Base-by-base conservation (phyloP, 2,888 invertebrate species). In the Pomacea canaliculata region DNA sequence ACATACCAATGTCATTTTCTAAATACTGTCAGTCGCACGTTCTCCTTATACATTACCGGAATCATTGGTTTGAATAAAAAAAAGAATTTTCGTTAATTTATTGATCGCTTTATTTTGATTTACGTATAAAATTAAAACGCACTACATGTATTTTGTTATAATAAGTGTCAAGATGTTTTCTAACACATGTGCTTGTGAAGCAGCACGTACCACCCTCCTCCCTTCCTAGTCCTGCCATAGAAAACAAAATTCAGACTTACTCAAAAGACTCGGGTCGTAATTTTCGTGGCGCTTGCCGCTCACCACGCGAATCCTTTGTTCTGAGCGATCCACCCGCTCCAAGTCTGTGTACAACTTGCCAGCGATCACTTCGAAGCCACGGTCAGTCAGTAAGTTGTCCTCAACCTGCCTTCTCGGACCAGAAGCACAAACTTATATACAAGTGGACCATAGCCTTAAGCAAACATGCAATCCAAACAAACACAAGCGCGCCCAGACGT, bases 341-440 rank as follows among this genome's bases (percentile, higher is more conserved):
- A 70, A 23, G 10, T 7, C 13, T 8, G 63, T 49, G 7, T 27
- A 56, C 51, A 37, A 51, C 63, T 70, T 60, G 48, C 69, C 69
- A 18, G 62, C 74, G 7, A 37, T 62, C 49, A 69, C 51, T 48
- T 49, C 73, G 68, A 72, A 51, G 37, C n/a, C 13, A 27, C 48
- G 46, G n/a, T 37, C 19, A 65, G 63, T 72, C 51, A 72, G 19
- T 13, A 46, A 10, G 56, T 71, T 63, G 63, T 27, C 10, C 7
- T 63, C 63, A 63, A 63, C 19, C 63, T 19, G 19, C 19, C 63
- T 63, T 3, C 23, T 16, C 51, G 19, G n/a, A 48, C 23, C 51
- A 69, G 23, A 19, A 48, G n/a, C 51, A 19, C 18, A 49, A 48
- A 49, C 69, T 18, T 49, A 49, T n/a, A n/a, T 49, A 49, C 51